Percentiles rank a stretch among this genome's conserved stretches.
Conservation (phyloP, 2,888 invertebrate genomes). For the Malachius bipustulatus region DNA sequence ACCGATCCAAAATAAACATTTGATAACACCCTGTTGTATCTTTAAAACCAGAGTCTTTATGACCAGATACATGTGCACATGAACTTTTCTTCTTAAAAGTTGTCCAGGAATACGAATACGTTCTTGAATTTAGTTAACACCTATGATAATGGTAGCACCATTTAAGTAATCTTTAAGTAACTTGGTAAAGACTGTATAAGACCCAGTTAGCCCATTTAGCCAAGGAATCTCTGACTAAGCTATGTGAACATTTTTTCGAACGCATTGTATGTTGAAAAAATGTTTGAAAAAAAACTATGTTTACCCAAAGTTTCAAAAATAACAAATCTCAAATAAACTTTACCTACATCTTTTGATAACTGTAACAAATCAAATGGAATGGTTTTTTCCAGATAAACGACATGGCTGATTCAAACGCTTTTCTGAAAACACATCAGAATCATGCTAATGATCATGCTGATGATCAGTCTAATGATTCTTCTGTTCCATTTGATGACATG, state of each 20-base stretch:
- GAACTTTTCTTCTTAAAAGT: no score
- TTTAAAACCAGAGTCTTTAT: no score
- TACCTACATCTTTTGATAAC: background rate
- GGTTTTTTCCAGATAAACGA: slow-evolving; percentile 2
- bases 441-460: background rate
- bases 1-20: no score
- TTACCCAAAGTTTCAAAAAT: background rate
- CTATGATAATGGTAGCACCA: no score
- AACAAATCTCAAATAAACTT: slow-evolving; percentile 1
- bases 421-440: background rate
- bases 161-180: no score
- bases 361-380: slow-evolving; percentile 1
- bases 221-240: slow-evolving; percentile 1
- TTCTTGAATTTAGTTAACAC: no score
- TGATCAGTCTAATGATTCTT: background rate
- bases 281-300: background rate
- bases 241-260: background rate
- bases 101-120: no score
- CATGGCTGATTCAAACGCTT: slow-evolving; percentile 2
- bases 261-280: no score
- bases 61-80: no score
- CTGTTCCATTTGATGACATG: slow-evolving; percentile 1
- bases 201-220: no score
- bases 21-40: no score
- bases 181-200: no score